These are phyloP conservation scores for Sander vitreus DNA, from an alignment of 2,113 vertebrate genomes.

Conservation along the genomic window DNA sequence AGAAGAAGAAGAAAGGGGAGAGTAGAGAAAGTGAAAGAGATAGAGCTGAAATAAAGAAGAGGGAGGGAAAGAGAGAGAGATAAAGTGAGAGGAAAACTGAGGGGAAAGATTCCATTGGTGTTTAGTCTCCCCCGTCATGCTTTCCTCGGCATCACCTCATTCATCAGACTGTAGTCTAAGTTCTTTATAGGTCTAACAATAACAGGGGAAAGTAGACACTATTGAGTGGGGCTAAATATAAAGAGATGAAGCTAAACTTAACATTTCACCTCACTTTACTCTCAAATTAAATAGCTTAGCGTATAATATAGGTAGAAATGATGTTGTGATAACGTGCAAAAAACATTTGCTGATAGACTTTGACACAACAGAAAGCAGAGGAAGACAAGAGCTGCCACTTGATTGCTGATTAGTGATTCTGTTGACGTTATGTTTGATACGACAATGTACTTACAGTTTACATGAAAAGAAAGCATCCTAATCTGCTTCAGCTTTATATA, in stretches of 20 bases:
- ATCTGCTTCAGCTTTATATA: neutral
- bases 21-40: conserved; percentile 27
- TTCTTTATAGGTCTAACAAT: conserved; percentile 61
- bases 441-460: conserved; percentile 12
- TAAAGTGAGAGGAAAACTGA: conserved; percentile 47
- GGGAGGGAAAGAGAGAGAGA: conserved; percentile 47
- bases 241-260: conserved; percentile 48
- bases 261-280: conserved; percentile 55
- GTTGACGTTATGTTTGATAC: conserved; percentile 55
- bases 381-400: conserved; percentile 21
- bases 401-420: conserved; percentile 40
- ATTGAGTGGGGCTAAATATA: conserved; percentile 50
- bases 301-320: conserved; percentile 28
- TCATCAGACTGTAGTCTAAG: conserved; percentile 60
- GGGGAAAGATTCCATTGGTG: conserved; percentile 56
- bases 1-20: conserved; percentile 1
- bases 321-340: conserved; percentile 63
- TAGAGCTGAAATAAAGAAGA: conserved; percentile 21
- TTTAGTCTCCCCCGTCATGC: conserved; percentile 75
- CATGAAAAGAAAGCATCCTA: conserved; percentile 7
- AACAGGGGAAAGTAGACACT: conserved; percentile 59
- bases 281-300: neutral
- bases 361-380: conserved; percentile 51
- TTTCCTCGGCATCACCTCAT: conserved; percentile 69
- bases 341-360: conserved; percentile 43